Percentiles rank a stretch among this genome's conserved stretches.
phyloP scores from a whole-genome alignment of 2,797 vertebrate genomes.

The Lophius americanus region DNA sequence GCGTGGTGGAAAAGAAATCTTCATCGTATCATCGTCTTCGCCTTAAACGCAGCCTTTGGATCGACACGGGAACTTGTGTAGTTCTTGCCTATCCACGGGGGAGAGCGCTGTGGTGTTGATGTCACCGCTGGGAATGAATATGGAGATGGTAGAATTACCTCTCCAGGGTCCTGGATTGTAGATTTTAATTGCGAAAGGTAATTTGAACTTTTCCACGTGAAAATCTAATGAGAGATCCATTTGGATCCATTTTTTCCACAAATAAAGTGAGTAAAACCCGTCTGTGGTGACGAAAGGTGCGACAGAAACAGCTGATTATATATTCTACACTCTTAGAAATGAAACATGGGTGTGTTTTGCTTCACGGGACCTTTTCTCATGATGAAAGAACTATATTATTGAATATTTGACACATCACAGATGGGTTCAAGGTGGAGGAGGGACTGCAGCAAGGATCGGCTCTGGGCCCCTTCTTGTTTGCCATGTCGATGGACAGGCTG shows the following conservation, averaged over 20 bases:
- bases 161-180: slow-evolving; percentile 53
- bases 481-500: no score
- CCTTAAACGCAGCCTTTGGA: slow-evolving; percentile 15
- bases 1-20: background rate
- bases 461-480: background rate
- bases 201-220: slow-evolving; percentile 53
- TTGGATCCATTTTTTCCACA: no score
- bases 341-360: no score
- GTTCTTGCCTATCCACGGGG: slow-evolving; percentile 54
- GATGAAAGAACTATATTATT: no score
- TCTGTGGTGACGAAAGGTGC: background rate
- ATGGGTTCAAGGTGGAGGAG: no score
- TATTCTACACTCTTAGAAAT: no score
- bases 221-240: slow-evolving; percentile 43
- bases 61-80: slow-evolving; percentile 32
- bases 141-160: slow-evolving; percentile 65
- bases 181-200: slow-evolving; percentile 70
- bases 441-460: no score
- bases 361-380: no score
- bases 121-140: slow-evolving; percentile 61
- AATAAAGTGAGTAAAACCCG: background rate
- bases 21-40: slow-evolving; percentile 13
- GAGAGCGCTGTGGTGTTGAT: slow-evolving; percentile 48
- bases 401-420: no score
- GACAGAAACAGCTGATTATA: background rate